Percentiles rank a stretch among this genome's conserved stretches.
Evolutionary conservation across 2,888 invertebrate genomes (phyloP).

Genomic region (Cantharis lateralis): DNA sequence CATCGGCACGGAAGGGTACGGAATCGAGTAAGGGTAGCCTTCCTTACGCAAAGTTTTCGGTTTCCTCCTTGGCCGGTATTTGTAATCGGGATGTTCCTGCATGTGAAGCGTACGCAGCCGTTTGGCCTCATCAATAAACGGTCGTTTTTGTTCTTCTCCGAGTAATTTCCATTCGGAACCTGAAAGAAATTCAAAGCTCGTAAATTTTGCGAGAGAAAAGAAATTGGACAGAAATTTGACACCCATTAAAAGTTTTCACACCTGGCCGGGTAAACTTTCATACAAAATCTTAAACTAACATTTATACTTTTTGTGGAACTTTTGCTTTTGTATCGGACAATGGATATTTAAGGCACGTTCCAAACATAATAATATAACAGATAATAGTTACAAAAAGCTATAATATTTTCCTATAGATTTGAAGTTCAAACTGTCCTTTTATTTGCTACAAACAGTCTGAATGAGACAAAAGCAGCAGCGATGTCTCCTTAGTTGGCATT

Average conservation of each 20-base stretch:
- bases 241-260: background rate
- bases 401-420: conserved; percentile 47
- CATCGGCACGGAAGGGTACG: conserved; percentile 89
- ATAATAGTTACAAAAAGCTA: conserved; percentile 33
- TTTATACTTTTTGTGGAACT: conserved; percentile 1
- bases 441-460: conserved; percentile 52
- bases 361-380: conserved; percentile 30
- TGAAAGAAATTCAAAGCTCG: conserved; percentile 43
- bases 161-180: conserved; percentile 96
- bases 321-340: conserved; percentile 13
- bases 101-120: conserved; percentile 91
- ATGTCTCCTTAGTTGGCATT: conserved; percentile 57
- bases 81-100: conserved; percentile 95
- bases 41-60: conserved; percentile 88
- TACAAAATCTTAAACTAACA: conserved; percentile 7
- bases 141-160: conserved; percentile 92
- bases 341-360: conserved; percentile 29
- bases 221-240: background rate
- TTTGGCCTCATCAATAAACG: conserved; percentile 97
- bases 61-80: conserved; percentile 88
- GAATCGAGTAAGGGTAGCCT: conserved; percentile 90
- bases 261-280: conserved; percentile 2
- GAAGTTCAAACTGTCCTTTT: conserved; percentile 56
- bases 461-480: conserved; percentile 52
- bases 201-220: background rate